Conservation (phyloP, 2,113 vertebrate genomes). For the Sebastes fasciatus region DNA sequence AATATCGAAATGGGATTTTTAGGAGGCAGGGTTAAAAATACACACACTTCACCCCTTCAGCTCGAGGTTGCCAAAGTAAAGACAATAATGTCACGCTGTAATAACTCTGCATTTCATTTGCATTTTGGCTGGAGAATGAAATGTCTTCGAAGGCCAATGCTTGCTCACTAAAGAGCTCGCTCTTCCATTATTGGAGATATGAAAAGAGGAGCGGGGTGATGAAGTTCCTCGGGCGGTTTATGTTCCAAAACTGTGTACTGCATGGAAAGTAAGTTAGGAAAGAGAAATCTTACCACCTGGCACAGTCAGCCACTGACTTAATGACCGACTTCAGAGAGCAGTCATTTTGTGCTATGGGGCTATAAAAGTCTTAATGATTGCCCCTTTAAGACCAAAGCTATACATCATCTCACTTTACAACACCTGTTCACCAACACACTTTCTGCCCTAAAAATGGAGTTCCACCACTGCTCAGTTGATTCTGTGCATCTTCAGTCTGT, state of each 20-base stretch:
- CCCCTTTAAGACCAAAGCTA: background rate
- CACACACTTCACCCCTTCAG: background rate
- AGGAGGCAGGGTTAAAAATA: background rate
- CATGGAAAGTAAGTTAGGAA: background rate
- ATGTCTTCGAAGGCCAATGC: background rate
- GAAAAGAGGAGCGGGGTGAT: conserved; percentile 5
- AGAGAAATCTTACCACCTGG: background rate
- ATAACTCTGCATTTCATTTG: conserved; percentile 13
- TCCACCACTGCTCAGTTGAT: background rate
- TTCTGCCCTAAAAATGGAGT: background rate
- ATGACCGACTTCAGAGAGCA: background rate
- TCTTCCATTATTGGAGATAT: background rate
- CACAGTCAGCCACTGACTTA: background rate
- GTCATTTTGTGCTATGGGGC: background rate
- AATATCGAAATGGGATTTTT: background rate
- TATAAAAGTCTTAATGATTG: conserved; percentile 16
- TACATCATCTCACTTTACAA: background rate
- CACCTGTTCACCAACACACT: background rate
- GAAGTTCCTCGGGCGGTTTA: conserved; percentile 12
- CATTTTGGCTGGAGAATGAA: conserved; percentile 9
- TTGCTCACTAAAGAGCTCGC: background rate
- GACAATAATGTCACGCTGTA: background rate
- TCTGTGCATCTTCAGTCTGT: too few relatives aligned
- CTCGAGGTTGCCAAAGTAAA: background rate
- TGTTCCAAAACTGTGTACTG: background rate